Conservation (phyloP, 2,888 invertebrate genomes). For the Hecatera dysodea region DNA sequence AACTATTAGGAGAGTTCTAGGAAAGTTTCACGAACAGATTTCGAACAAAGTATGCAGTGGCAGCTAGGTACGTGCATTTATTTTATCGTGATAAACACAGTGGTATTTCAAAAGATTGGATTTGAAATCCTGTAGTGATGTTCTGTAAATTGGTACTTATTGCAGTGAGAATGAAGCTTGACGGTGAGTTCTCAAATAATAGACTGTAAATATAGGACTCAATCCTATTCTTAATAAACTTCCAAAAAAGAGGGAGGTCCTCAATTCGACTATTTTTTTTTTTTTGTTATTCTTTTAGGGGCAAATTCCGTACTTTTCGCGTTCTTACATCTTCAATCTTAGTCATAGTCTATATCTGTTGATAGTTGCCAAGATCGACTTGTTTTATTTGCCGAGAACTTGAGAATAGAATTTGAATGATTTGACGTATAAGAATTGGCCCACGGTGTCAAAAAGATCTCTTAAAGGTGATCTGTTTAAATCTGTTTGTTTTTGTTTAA, state of each 20-base stretch:
- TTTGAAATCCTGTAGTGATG: constrained; percentile 6
- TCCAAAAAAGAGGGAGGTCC: too few species aligned
- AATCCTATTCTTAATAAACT: too few species aligned
- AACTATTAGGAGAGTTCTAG: constrained; percentile 5
- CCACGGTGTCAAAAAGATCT: not conserved
- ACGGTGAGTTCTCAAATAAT: not conserved
- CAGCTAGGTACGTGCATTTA: not conserved
- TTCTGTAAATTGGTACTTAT: not conserved
- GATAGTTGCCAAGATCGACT: not conserved
- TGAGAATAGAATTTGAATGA: not conserved
- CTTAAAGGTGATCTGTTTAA: not conserved
- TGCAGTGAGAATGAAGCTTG: not conserved
- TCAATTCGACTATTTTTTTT: too few species aligned
- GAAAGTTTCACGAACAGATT: constrained; percentile 8
- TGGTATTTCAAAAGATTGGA: not conserved
- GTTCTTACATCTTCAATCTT: too few species aligned
- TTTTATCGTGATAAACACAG: not conserved
- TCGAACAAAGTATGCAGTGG: constrained; percentile 20
- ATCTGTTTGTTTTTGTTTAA: not conserved
- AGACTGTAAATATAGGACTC: too few species aligned
- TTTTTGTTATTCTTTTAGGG: too few species aligned
- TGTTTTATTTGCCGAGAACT: too few species aligned
- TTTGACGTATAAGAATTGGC: not conserved
- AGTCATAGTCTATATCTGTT: too few species aligned
- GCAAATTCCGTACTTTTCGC: too few species aligned